Percentiles rank a stretch among this genome's conserved stretches.
phyloP scores from a whole-genome alignment of 2,113 vertebrate species.

The Antechinus flavipes region DNA sequence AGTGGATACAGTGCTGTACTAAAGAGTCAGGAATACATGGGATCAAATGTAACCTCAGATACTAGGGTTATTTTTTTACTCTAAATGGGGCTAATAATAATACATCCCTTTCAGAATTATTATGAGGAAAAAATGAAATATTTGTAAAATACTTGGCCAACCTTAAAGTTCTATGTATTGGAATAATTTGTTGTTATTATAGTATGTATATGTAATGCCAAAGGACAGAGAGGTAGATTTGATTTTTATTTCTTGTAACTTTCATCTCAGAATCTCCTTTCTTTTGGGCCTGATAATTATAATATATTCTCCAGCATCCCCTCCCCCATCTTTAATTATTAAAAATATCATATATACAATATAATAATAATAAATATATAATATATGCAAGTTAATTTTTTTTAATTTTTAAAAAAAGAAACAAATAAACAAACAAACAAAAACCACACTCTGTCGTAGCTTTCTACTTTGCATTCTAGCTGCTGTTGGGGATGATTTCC shows the following conservation, averaged over 20 bases:
- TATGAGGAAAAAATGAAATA: neutral
- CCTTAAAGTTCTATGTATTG: neutral
- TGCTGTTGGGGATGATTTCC: slow-evolving; percentile 54
- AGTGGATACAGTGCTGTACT: neutral
- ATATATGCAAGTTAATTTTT: too few relatives aligned
- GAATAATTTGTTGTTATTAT: neutral
- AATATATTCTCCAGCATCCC: neutral
- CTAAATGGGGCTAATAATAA: neutral
- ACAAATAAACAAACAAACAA: slow-evolving; percentile 14
- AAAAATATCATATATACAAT: neutral
- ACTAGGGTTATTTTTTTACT: neutral
- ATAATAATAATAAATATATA: too few relatives aligned
- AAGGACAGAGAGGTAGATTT: neutral
- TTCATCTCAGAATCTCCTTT: neutral
- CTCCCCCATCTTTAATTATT: neutral
- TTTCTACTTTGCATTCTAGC: slow-evolving; percentile 44
- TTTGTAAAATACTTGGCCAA: neutral
- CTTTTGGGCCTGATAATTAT: slow-evolving; percentile 11
- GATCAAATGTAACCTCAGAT: neutral
- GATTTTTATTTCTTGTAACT: neutral
- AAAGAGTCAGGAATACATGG: neutral
- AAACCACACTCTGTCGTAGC: neutral
- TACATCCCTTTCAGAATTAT: neutral
- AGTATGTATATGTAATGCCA: neutral
- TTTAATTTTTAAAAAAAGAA: too few relatives aligned